Evolutionary conservation across 1,140 invertebrate genomes (phyloP).

Genomic region (Orussus abietinus): DNA sequence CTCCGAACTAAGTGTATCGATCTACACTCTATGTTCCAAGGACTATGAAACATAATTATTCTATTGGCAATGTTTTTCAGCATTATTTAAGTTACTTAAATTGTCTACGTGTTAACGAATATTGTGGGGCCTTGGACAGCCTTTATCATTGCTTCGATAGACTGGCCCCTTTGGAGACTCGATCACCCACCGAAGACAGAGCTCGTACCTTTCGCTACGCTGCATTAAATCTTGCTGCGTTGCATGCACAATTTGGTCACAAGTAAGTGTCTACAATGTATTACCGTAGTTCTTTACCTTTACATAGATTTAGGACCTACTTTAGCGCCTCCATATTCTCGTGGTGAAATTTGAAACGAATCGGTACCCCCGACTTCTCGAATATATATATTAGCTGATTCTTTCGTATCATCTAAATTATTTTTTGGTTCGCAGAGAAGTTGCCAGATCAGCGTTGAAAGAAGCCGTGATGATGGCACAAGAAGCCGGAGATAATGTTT

Average conservation of each 20-base stretch:
- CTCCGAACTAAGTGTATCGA: no score
- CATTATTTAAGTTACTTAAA: constrained; percentile 91
- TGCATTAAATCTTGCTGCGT: constrained; percentile 80
- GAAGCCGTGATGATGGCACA: constrained; percentile 87
- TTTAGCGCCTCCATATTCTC: no score
- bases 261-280: constrained; percentile 67
- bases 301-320: no score
- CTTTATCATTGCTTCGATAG: constrained; percentile 84
- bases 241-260: constrained; percentile 83
- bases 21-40: no score
- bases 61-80: constrained; percentile 53
- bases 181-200: constrained; percentile 60
- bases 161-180: constrained; percentile 55
- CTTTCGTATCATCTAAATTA: constrained; percentile 16
- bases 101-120: constrained; percentile 80
- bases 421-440: constrained; percentile 56
- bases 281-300: constrained; percentile 3
- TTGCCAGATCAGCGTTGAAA: constrained; percentile 73
- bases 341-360: no score
- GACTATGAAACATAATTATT: constrained; percentile 8
- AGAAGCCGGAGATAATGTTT: constrained; percentile 78
- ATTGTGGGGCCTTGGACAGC: constrained; percentile 78
- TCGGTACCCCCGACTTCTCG: no score
- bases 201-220: constrained; percentile 80
- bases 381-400: constrained; percentile 12